Evolutionary conservation across 2,888 invertebrate genomes (phyloP).

Genomic region (Cistogaster globosa): DNA sequence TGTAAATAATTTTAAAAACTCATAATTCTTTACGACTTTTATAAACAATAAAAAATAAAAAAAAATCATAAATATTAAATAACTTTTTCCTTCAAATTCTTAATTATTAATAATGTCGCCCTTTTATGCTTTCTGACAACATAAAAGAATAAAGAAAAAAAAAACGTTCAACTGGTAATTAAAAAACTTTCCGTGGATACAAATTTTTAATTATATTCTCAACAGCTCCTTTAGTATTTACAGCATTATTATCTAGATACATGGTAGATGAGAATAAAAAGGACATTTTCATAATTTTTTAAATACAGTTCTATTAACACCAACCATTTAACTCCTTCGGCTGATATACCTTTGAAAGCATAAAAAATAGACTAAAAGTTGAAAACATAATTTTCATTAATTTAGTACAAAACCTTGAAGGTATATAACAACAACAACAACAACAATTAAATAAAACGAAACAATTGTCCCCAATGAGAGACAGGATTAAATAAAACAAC

Average conservation of each 20-base stretch:
- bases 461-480: constrained; percentile 74
- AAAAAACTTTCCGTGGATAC: constrained; percentile 60
- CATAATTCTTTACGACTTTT: constrained; percentile 40
- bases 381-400: constrained; percentile 77
- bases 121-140: background rate
- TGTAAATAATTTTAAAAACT: background rate
- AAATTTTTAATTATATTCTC: constrained; percentile 69
- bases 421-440: constrained; percentile 34
- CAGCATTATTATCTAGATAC: constrained; percentile 33
- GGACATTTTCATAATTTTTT: constrained; percentile 74
- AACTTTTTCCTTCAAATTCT: constrained; percentile 48
- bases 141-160: constrained; percentile 6
- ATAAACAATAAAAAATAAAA: constrained; percentile 23
- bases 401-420: constrained; percentile 76
- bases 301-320: constrained; percentile 73
- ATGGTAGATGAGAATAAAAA: constrained; percentile 10
- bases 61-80: constrained; percentile 49
- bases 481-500: constrained; percentile 38
- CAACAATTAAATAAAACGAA: background rate
- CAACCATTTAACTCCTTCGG: constrained; percentile 58
- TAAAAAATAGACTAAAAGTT: constrained; percentile 12
- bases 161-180: constrained; percentile 60
- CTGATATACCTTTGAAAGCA: background rate
- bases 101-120: constrained; percentile 38
- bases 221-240: constrained; percentile 51